phyloP scores from a whole-genome alignment of 2,797 vertebrate species.

The Cirrhinus mrigala region DNA sequence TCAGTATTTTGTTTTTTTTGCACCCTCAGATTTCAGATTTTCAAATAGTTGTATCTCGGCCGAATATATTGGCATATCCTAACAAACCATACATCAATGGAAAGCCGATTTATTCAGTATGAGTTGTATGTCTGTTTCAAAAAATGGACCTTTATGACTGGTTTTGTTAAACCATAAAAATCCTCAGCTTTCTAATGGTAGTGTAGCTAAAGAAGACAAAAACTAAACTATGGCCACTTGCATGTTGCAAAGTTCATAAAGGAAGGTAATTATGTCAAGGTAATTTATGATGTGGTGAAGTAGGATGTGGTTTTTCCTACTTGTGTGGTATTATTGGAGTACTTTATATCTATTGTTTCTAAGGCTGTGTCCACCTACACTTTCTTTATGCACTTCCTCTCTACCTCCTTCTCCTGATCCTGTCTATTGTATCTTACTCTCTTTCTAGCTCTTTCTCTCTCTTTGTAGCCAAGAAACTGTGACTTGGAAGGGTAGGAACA shows the following conservation, averaged over 20 bases:
- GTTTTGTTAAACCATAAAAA: too few relatives aligned
- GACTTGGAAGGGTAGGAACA: constrained; percentile 86
- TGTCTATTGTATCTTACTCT: constrained; percentile 45
- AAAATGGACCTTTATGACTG: too few relatives aligned
- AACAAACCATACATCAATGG: too few relatives aligned
- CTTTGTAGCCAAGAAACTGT: constrained; percentile 77
- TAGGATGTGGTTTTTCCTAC: too few relatives aligned
- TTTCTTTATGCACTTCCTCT: constrained; percentile 11
- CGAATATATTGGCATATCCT: too few relatives aligned
- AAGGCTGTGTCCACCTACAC: not conserved
- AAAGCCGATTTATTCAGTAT: too few relatives aligned
- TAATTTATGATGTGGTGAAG: constrained; percentile 6
- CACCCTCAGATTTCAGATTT: too few relatives aligned
- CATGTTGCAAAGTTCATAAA: not conserved
- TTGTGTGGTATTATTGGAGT: not conserved
- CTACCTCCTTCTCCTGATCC: not conserved
- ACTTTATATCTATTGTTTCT: not conserved
- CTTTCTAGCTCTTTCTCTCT: constrained; percentile 66
- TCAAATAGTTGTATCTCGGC: too few relatives aligned
- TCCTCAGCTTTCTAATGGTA: too few relatives aligned
- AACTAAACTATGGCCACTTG: not conserved
- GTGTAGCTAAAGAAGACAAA: not conserved
- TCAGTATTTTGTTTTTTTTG: too few relatives aligned
- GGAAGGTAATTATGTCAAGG: not conserved
- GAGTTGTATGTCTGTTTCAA: too few relatives aligned